Conservation (phyloP, 2,888 invertebrate genomes). For the Eurytoma californica region DNA sequence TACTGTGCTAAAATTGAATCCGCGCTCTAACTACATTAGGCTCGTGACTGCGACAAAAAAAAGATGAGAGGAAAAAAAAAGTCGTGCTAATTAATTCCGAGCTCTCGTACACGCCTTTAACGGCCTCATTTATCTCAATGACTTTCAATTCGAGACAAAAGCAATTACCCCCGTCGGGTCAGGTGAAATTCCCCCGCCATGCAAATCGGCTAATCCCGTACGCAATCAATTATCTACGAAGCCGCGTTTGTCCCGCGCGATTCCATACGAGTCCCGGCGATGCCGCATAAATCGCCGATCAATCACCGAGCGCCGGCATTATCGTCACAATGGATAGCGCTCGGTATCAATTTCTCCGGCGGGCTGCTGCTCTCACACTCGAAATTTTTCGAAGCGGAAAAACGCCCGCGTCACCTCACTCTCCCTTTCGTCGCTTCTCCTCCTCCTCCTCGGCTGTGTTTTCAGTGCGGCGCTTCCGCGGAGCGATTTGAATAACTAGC, state of each 20-base stretch:
- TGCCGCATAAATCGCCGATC: slow-evolving; percentile 21
- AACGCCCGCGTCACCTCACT: slow-evolving; percentile 18
- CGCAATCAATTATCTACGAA: not conserved
- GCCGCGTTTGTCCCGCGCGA: not conserved
- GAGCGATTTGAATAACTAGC: too few species aligned
- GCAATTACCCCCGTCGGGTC: not conserved
- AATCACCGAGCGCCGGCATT: slow-evolving; percentile 24
- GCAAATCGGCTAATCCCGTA: slow-evolving; percentile 11
- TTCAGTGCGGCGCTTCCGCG: too few species aligned
- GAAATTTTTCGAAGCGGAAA: slow-evolving; percentile 40
- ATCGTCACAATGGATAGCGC: slow-evolving; percentile 47
- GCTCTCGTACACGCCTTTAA: not conserved
- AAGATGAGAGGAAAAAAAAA: not conserved
- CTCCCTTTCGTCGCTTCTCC: slow-evolving; percentile 25
- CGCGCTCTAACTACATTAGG: not conserved
- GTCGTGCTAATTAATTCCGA: not conserved
- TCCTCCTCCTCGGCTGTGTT: not conserved
- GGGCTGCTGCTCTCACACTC: not conserved
- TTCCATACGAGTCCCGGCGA: not conserved
- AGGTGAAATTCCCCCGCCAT: slow-evolving; percentile 31
- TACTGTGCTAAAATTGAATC: not conserved
- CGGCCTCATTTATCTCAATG: slow-evolving; percentile 34
- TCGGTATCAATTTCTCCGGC: slow-evolving; percentile 42
- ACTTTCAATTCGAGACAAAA: slow-evolving; percentile 43
- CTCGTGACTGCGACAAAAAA: too few species aligned